Evolutionary conservation across 2,797 vertebrate species (phyloP).

Genomic region (Alouatta caraya): DNA sequence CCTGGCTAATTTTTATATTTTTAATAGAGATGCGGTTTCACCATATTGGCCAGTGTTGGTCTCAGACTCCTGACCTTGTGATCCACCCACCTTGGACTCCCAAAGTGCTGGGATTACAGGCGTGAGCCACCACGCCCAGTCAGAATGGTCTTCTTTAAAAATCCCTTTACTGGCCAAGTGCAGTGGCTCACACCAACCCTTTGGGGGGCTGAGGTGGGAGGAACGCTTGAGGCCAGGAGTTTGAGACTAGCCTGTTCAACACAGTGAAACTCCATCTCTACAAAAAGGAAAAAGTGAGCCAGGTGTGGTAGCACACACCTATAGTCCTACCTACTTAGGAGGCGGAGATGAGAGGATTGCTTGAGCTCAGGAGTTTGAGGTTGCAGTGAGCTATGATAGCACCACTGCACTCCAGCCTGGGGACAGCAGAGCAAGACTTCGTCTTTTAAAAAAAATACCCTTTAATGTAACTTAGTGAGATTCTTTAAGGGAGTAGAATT

Average conservation of each 20-base stretch:
- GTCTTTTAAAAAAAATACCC: background rate
- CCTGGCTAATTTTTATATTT: no score
- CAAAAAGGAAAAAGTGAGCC: background rate
- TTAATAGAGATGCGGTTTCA: no score
- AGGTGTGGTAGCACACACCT: background rate
- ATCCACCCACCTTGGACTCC: no score
- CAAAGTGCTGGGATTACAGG: no score
- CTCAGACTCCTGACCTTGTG: no score
- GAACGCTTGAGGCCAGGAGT: background rate
- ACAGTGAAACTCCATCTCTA: background rate
- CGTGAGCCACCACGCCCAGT: fast-evolving
- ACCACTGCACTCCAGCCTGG: background rate
- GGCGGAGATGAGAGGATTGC: background rate
- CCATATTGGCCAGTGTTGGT: no score
- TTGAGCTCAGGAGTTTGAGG: background rate
- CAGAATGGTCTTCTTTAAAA: background rate
- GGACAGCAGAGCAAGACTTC: background rate
- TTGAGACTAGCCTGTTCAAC: background rate
- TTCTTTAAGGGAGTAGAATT: background rate
- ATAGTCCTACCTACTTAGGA: background rate
- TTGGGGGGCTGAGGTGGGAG: background rate
- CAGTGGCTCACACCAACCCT: background rate
- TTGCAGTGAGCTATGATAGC: background rate
- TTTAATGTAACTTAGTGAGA: background rate
- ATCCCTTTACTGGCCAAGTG: background rate